Base-by-base conservation (phyloP, 2,888 invertebrate species). In the Ennomos fuscantarius region DNA sequence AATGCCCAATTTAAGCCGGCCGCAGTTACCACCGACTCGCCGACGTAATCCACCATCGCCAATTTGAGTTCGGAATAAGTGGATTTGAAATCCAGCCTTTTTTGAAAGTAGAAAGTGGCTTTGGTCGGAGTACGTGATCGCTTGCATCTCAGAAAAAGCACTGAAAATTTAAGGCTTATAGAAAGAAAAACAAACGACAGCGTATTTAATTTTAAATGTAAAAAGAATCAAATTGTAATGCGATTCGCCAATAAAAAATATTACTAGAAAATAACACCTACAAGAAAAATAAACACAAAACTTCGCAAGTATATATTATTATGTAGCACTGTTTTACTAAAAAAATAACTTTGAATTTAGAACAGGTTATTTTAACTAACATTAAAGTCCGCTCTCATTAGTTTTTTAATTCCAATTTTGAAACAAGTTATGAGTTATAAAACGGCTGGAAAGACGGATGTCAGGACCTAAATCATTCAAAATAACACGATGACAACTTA, bases 1-100 rank as follows among this genome's bases (percentile, higher is more conserved):
- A 35, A 10, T n/a, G 61, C 69, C 69, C 51, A 72, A 70, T 63
- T 64, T 47, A 3, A 24, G 24, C 6, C 6, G 24, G 24, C 24
- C 24, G 5, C 40, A 45, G 49, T 55, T 48, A 43, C n/a, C 32
- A 46, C 36, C 45, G 15, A 60, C 52, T 24, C 32, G 42, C 41
- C 49, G 37, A 55, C 52, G 60, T 55, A 60, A 45, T 53, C 35
- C 44, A 41, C 55, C 31, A 55, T 43, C 37, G 32, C 35, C 39
- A 51, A 52, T 58, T 57, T 44, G 24, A 44, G 48, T 57, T 48
- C 35, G n/a, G 58, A 58, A 53, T 41, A 33, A 12, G 48, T 40
- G 40, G 15, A 46, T 41, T 46, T 41, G n/a, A 31, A 41, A 40
- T 40, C 34, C 24, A 9, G 11, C 24, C 24, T 34, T 24, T 24